A percentile compares a stretch with the other conserved stretches of the same genome.
These are phyloP conservation scores for Threskiornis aethiopicus DNA, from an alignment of 2,797 vertebrate genomes.

Conservation along the genomic window DNA sequence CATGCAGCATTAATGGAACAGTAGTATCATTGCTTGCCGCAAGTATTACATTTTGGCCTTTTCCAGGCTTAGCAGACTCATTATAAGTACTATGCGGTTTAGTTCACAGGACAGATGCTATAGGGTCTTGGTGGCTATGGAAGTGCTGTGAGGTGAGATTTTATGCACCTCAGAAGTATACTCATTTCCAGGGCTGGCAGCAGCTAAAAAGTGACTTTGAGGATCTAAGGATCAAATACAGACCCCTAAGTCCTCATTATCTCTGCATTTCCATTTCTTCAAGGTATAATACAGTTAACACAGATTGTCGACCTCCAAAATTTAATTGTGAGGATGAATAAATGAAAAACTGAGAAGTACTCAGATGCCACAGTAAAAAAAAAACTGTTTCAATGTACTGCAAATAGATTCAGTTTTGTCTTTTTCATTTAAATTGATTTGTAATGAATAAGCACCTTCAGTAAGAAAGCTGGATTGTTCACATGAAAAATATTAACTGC, in stretches of 20 bases:
- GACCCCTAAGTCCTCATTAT: background rate
- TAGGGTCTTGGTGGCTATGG: background rate
- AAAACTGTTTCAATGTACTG: background rate
- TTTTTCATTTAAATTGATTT: background rate
- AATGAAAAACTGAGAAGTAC: background rate
- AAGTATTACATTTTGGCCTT: background rate
- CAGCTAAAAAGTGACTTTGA: background rate
- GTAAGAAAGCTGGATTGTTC: background rate
- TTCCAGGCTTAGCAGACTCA: background rate
- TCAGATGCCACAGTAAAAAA: background rate
- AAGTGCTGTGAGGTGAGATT: background rate
- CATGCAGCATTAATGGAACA: background rate
- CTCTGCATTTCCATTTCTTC: background rate
- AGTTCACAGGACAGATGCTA: background rate
- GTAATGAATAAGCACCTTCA: background rate
- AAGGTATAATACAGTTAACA: background rate
- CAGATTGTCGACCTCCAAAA: background rate
- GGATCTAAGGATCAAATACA: background rate
- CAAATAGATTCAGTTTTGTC: background rate
- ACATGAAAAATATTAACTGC: background rate
- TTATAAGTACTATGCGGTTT: background rate
- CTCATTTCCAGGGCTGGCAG: background rate
- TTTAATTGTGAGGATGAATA: background rate
- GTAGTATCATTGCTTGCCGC: background rate
- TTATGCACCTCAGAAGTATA: background rate